A percentile compares a stretch with the other conserved stretches of the same genome.
These are phyloP conservation scores for Halisarca cf. caerulea DNA, from an alignment of 37 sponge, comb jelly and placozoan genomes.

Conservation along the genomic window DNA sequence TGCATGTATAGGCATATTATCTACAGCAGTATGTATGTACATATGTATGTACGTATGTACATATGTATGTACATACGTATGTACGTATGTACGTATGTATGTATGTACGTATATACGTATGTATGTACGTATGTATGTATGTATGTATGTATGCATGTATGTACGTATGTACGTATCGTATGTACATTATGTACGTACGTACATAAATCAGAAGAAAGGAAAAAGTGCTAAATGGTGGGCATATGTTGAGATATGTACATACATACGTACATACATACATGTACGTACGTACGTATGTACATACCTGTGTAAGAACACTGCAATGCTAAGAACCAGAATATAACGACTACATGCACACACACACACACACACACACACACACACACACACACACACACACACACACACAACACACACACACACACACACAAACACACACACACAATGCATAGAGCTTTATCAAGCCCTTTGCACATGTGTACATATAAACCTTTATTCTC, in stretches of 20 bases:
- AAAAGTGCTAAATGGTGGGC: too few species aligned
- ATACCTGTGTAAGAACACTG: too few species aligned
- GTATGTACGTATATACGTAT: background rate
- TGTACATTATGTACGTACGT: background rate
- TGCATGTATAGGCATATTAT: background rate
- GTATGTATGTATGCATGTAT: background rate
- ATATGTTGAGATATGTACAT: too few species aligned
- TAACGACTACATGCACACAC: background rate
- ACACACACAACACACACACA: background rate
- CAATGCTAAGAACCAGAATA: too few species aligned
- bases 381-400: background rate
- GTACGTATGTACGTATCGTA: background rate
- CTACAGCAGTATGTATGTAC: background rate
- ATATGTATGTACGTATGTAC: background rate
- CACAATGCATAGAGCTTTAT: background rate
- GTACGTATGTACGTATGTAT: slow-evolving; percentile 18
- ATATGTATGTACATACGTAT: background rate
- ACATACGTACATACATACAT: too few species aligned
- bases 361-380: background rate
- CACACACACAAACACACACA: background rate
- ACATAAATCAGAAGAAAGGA: too few species aligned
- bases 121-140: background rate
- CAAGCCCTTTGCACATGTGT: background rate
- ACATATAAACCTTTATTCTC: slow-evolving; percentile 54
- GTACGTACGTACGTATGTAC: too few species aligned